A percentile compares a stretch with the other conserved stretches of the same genome.
Conservation (phyloP, 1,140 invertebrate genomes). For the Drosophila seguyi region DNA sequence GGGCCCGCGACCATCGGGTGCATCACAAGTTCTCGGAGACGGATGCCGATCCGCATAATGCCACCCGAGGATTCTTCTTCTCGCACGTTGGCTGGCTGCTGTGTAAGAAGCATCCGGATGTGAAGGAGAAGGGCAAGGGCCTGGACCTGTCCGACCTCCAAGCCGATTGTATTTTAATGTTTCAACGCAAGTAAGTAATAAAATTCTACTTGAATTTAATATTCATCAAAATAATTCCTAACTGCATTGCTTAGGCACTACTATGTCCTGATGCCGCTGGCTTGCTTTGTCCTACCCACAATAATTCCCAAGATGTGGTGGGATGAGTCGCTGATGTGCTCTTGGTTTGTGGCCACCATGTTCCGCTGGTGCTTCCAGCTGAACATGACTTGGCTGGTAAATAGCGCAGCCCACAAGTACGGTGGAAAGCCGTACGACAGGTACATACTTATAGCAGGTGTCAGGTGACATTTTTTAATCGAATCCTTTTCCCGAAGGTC, state of each 20-base stretch:
- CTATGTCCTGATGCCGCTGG: slow-evolving; percentile 89
- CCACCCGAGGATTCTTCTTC: slow-evolving; percentile 97
- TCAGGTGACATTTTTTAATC: background rate
- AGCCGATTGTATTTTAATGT: slow-evolving; percentile 92
- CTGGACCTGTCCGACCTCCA: slow-evolving; percentile 95
- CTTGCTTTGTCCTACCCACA: slow-evolving; percentile 95
- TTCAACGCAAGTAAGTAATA: slow-evolving; percentile 97
- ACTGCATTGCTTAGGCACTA: background rate
- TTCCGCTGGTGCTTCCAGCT: slow-evolving; percentile 94
- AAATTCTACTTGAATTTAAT: slow-evolving; percentile 84
- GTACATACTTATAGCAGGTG: slow-evolving; percentile 69
- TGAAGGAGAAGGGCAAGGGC: slow-evolving; percentile 93
- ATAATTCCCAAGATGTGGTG: slow-evolving; percentile 93
- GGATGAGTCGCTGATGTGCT: slow-evolving; percentile 91
- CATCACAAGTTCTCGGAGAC: slow-evolving; percentile 99
- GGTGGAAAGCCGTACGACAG: slow-evolving; percentile 96
- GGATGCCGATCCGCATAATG: slow-evolving; percentile 98
- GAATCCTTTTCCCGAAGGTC: slow-evolving; percentile 83
- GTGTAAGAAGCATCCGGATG: slow-evolving; percentile 95
- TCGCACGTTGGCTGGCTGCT: slow-evolving; percentile 98
- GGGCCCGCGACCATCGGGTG: slow-evolving; percentile 97
- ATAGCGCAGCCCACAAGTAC: slow-evolving; percentile 97
- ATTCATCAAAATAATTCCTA: background rate
- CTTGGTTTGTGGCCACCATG: slow-evolving; percentile 93
- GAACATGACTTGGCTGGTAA: slow-evolving; percentile 98